Conservation (phyloP, 2,113 vertebrate genomes). For the Eupsittula cactorum region DNA sequence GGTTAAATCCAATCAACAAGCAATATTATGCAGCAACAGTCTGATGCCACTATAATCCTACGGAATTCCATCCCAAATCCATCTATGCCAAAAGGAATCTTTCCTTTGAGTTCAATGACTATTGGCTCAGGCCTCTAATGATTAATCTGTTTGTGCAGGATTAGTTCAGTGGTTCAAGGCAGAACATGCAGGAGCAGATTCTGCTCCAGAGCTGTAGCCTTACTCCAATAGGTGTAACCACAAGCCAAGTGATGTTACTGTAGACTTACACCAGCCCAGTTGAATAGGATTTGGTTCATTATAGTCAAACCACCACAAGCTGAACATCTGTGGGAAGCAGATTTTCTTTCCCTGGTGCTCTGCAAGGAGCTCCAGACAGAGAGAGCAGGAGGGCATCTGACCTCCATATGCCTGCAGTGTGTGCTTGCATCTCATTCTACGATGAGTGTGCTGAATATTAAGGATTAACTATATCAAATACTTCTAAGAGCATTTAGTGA, state of each 20-base stretch:
- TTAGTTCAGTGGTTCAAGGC: not conserved
- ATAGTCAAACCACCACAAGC: not conserved
- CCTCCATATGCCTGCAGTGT: not conserved
- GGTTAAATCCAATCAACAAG: not conserved
- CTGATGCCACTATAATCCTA: not conserved
- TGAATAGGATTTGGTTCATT: not conserved
- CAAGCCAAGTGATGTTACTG: not conserved
- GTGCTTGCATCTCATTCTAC: not conserved
- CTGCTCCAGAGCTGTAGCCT: not conserved
- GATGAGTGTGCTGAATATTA: not conserved
- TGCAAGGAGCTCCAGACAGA: not conserved
- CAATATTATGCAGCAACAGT: not conserved
- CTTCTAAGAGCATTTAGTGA: constrained; percentile 24
- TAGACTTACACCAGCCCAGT: not conserved
- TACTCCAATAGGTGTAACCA: rapidly evolving
- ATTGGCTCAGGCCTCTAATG: not conserved
- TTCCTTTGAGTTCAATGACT: not conserved
- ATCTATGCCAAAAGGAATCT: not conserved
- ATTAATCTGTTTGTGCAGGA: not conserved
- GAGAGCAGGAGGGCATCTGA: not conserved
- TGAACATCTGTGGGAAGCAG: constrained; percentile 23
- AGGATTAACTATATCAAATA: constrained; percentile 22
- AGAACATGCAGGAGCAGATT: not conserved
- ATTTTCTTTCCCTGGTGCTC: constrained; percentile 33
- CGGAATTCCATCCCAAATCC: not conserved